Percentiles rank a stretch among this genome's conserved stretches.
These are phyloP conservation scores for Tribolium freemani DNA, from an alignment of 2,888 invertebrate genomes.

Conservation along the genomic window DNA sequence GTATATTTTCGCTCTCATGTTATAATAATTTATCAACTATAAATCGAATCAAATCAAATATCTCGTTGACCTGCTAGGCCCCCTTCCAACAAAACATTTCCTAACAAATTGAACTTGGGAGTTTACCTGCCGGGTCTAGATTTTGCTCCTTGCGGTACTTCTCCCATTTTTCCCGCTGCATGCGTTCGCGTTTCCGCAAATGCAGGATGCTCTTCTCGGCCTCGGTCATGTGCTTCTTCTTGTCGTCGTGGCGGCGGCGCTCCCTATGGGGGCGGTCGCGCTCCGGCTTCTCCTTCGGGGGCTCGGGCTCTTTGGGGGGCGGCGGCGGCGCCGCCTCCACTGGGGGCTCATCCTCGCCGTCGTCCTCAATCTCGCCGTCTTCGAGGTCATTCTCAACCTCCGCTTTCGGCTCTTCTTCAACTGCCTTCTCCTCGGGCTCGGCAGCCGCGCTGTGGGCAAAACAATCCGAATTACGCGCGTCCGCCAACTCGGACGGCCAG, in stretches of 20 bases:
- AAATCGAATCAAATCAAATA: too few species aligned
- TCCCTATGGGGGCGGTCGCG: conserved; percentile 20
- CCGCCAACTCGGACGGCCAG: neutral
- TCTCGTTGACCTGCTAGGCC: too few species aligned
- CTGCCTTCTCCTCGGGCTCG: neutral
- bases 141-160: conserved; percentile 61
- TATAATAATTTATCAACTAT: too few species aligned
- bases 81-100: too few species aligned
- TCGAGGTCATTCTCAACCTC: conserved; percentile 77
- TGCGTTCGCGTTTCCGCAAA: conserved; percentile 64
- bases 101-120: too few species aligned
- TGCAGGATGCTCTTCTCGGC: conserved; percentile 67
- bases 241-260: conserved; percentile 47
- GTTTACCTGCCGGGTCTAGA: conserved; percentile 48
- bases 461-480: neutral
- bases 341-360: conserved; percentile 68
- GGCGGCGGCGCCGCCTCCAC: conserved; percentile 38
- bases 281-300: conserved; percentile 12
- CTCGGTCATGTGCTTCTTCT: conserved; percentile 64
- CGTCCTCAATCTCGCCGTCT: conserved; percentile 88
- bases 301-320: conserved; percentile 20
- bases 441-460: neutral
- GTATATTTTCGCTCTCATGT: too few species aligned
- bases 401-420: conserved; percentile 62
- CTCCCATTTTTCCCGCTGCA: conserved; percentile 65